Base-by-base conservation (phyloP, 2,888 invertebrate species). In the Bibio marci region DNA sequence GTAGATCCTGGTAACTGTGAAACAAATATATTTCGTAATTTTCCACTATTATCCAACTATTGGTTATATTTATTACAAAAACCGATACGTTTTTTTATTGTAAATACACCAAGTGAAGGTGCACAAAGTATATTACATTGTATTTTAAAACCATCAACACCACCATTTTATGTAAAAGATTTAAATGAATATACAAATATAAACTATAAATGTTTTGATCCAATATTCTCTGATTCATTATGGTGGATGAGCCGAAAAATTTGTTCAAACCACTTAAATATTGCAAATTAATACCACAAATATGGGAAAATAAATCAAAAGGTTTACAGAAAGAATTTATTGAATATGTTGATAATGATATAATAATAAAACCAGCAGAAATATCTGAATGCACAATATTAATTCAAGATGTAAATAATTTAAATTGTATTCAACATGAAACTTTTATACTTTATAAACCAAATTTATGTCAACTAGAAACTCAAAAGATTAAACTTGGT, bases 1-100 rank as follows among this genome's bases (percentile, higher is more conserved):
- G 63, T 59, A 11, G 56, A 65, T 48, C 66, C 64, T 3, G 66
- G 65, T 3, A 63, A 63, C 45, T 59, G 58, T 1, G 63, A 63
- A 49, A 64, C 64, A 1, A 43, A 47, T 5, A 61, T 65, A 31
- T 63, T 49, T 46, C 52, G 62, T 18, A 46, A 62, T 43, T 63
- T 57, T 45, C 59, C 59, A 4, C 52, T 50, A 10, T 44, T 62
- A 35, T 52, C 47, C 26, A 59, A 57, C 41, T 50, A 49, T 11
- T 55, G 54, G 49, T 44, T 60, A 28, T 60, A 49, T 43, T 53
- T 52, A 8, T 43, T 63, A 7, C 62, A 61, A 53, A 61, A 57
- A 54, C 58, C 60, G 3, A 50, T 62, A 36, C 49, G 63, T 34
- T 31, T 52, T 13, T 19, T 64, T 2, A 47, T 62, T 7, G 49